Base-by-base conservation (phyloP, 1,140 invertebrate species). In the Drosophila ogumai region DNA sequence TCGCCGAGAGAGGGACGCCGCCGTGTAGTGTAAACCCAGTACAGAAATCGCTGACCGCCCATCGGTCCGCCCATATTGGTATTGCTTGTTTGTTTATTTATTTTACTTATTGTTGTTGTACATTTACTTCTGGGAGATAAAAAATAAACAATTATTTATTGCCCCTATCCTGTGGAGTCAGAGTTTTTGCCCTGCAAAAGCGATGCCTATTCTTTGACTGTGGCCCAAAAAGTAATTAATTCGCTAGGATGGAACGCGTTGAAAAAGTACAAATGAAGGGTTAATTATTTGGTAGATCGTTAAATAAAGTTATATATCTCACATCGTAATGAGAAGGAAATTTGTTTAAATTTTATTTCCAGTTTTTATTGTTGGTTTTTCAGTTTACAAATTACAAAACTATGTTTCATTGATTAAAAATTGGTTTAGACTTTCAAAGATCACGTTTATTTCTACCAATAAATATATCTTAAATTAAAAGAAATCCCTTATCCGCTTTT, bases 11-110 rank as follows among this genome's bases (percentile, higher is more conserved):
- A 32, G 32, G 32, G 32, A 10, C n/a, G 31, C 38, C 38, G 49
- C 25, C 66, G 40, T 69, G 54, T 71, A 64, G 80, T 79, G 64
- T 79, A 86, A 88, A 75, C 55, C 72, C 66, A 54, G 47, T 68
- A 82, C 77, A 90, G 75, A 64, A 85, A 75, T 90, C 79, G 60
- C 68, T 80, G 78, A 81, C 80, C 85, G 85, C 85, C 85, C 85
- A 90, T 66, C 31, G 60, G 38, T 15, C 58, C 85, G 81, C 85
- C 85, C 67, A 73, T 90, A 81, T 88, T 84, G 75, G 77, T 69
- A 84, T 88, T 68, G 59, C 73, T 49, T 58, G 65, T 82, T 75
- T 65, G 61, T 61, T 67, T 64, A 32, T 66, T 71, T 58, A 43
- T 47, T 69, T 59, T 36, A n/a, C 19, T 32, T 75, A 32, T 31